Base-by-base conservation (phyloP, 1,140 invertebrate species). In the Periplaneta americana region DNA sequence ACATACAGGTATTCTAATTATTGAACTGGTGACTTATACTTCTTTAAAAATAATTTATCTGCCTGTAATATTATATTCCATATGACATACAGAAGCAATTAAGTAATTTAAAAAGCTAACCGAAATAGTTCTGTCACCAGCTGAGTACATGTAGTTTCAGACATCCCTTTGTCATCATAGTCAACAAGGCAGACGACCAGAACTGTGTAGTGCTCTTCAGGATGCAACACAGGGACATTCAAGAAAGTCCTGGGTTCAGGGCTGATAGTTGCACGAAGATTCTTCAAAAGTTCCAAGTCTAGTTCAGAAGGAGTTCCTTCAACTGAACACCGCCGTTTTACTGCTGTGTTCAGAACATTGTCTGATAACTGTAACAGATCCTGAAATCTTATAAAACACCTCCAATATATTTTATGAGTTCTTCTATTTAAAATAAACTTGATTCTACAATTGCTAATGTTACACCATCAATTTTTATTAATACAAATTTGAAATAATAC, bases 191-290 rank as follows among this genome's bases (percentile, higher is more conserved):
- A 80, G 22, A 74, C 79, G 8, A 80, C n/a, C 9, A 80, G n/a
- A 48, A 33, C 79, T 34, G 32, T 18, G 13, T 31, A 48, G n/a
- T 80, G 15, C 22, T 28, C 48, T 17, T 74, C 66, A 28, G 79
- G 79, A 66, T 74, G 79, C 22, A n/a, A 18, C 31, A 80, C 66
- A 18, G 79, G 39, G 11, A 80, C 79, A 35, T 74, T 57, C 28
- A 80, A 28, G 31, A 34, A 74, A 28, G 79, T 80, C 31, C 33
- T 74, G 33, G 57, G 37, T 39, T 80, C 79, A 34, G 79, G 39
- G 2, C 22, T 13, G 22, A 48, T 48, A 37, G 32, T 37, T n/a
- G 3, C 32, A 9, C 22, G n/a, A 9, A 78, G n/a, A n/a, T 48
- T 39, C 28, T 32, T 48, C 22, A 48, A 28, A 5, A 78, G 33